Base-by-base conservation (phyloP, 2,113 vertebrate species). In the Mormyrus lacerda region DNA sequence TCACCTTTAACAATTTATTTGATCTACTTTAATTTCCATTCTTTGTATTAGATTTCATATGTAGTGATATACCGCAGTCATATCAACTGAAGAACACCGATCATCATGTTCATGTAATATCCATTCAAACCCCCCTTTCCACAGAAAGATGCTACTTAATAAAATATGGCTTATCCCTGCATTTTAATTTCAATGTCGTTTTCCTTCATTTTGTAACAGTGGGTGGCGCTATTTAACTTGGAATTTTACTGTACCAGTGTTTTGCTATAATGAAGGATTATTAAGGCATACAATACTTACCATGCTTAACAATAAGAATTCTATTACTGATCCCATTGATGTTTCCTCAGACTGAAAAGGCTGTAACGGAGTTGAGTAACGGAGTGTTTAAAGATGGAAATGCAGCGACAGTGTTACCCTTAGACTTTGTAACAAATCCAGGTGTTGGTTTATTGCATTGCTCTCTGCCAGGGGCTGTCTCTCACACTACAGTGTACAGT, bases 191-290 rank as follows among this genome's bases (percentile, higher is more conserved):
- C 39, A 35, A 79, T 42, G 73, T 1, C 1, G 2, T 79, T 39
- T 76, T 4, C 24, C 27, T 47, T 69, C 24, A 48, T 44, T 88
- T 69, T 88, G n/a, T 35, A 47, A 50, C 87, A 76, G 58, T 24
- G 45, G 87, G 87, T 88, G 87, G 87, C 42, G 61, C 87, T 50
- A 24, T 24, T 69, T 61, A 9, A 47, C 87, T 61, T 48, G 55
- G 53, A n/a, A 58, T 65, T 15, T 47, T 44, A 58, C 87, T 69
- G 2, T 17, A 0, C 45, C 44, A 73, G 73, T 19, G 2, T 19
- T 79, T 39, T 19, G 4, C 11, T 79, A 42, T 39, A 42, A 79
- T 79, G 42, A 42, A 69, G n/a, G n/a, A 65, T 39, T 15, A 39
- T 39, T 76, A 76, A 17, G 15, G 13, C 35, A 39, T 79, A 79